Evolutionary conservation across 2,888 invertebrate genomes (phyloP), one percentile per base, ranked within the genome.

Genomic region (Epinotia bilunana): DNA sequence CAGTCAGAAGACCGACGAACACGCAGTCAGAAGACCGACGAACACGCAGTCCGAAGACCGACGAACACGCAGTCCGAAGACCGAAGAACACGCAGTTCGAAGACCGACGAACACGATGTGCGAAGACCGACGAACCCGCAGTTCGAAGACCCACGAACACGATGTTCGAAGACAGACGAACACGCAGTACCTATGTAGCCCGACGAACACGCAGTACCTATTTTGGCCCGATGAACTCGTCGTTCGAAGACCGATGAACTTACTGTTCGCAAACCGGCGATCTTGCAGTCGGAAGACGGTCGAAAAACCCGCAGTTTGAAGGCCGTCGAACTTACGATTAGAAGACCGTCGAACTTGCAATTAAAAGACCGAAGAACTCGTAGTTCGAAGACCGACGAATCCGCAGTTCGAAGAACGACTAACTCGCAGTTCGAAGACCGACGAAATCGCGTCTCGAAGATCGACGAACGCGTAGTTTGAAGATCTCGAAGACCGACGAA

Each of bases 91-190:
- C 18, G n/a, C n/a, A 53, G 46, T 20, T 6, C 39, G 63, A 28
- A 28, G 57, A n/a, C 57, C 18, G 68, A 13, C 55, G 57, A 23
- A 58, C 33, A 39, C 18, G 18, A 12, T n/a, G n/a, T 20, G 43
- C 12, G 33, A 43, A 65, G 55, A 46, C 39, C 61, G 61, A 9
- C 61, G 61, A 61, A 16, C 61, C n/a, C 69, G 58, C 9, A 69
- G 57, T 46, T 6, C 46, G 58, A 60, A 16, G 69, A 60, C 46
- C 46, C 46, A 57, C 60, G 57, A 69, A 69, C 69, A 11, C 69
- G 69, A 12, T 28, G 69, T 46, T 2, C 60, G 58, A 60, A 43
- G 69, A 69, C 69, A 28, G 60, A 46, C 69, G 43, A 60, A 69
- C 69, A 13, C 60, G 69, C 46, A 60, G 69, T 28, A 11, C 60